A percentile compares a stretch with the other conserved stretches of the same genome.
Evolutionary conservation across 2,113 vertebrate species (phyloP).

Genomic region (cat (Felis catus)): F.catus_Fca126_mat1.0 CM031414.1:127081001-127081500

Average conservation of each 20-base stretch:
- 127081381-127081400: neutral
- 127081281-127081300: neutral
- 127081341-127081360: neutral
- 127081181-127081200: neutral
- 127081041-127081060: too few relatives aligned
- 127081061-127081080: neutral
- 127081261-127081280: neutral
- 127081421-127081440: neutral
- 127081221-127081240: neutral
- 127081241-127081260: neutral
- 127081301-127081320: neutral
- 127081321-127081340: neutral
- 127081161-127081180: neutral
- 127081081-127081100: neutral
- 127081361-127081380: neutral
- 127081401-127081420: neutral
- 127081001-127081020: neutral
- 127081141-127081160: neutral
- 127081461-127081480: neutral
- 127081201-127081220: neutral
- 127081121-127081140: neutral
- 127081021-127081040: neutral
- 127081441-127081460: neutral
- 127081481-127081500: neutral
- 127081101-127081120: neutral